phyloP scores from a whole-genome alignment of 2,888 invertebrate species.

The Morinoia aosen region DNA sequence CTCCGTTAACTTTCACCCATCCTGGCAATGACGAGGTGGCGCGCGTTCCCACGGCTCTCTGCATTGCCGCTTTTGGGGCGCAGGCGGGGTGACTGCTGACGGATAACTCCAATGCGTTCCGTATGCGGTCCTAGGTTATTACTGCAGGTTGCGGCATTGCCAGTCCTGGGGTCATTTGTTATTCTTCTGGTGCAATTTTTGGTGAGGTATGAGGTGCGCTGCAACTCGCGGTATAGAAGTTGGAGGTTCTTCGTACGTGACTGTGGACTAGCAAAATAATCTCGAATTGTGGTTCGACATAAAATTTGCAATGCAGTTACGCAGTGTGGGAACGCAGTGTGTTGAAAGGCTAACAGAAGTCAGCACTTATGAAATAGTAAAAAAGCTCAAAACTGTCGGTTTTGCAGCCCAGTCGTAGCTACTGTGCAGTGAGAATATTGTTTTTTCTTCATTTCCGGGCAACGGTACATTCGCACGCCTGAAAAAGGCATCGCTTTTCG shows the following conservation, averaged over 20 bases:
- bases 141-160: background rate
- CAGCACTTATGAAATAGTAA: background rate
- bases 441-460: background rate
- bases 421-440: background rate
- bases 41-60: background rate
- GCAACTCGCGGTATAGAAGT: too few species aligned
- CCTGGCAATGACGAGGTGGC: background rate
- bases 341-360: background rate
- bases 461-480: background rate
- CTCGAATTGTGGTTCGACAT: background rate
- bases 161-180: background rate
- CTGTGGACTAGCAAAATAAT: background rate
- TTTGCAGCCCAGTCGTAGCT: background rate
- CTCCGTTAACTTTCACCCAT: background rate
- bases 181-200: background rate
- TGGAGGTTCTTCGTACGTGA: background rate
- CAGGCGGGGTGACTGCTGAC: background rate
- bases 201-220: background rate
- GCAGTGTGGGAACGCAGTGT: background rate
- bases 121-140: background rate
- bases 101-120: background rate
- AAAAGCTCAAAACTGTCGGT: background rate
- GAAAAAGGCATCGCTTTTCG: background rate
- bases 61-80: background rate
- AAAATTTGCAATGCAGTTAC: background rate